Conservation (phyloP, 2,797 vertebrate species). For the Falco peregrinus region DNA sequence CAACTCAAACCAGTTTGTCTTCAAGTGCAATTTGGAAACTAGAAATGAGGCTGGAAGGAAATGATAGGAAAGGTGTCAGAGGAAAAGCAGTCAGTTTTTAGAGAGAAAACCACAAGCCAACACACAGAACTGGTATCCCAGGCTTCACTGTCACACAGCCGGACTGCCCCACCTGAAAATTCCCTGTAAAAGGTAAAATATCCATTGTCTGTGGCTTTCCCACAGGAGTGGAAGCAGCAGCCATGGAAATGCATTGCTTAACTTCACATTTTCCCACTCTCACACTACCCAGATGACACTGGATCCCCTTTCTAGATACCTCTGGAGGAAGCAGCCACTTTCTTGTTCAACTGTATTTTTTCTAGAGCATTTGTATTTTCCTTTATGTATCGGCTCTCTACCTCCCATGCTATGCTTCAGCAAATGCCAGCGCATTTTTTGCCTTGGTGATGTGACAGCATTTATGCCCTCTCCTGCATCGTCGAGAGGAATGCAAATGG, state of each 20-base stretch:
- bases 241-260: background rate
- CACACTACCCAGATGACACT: fast-evolving
- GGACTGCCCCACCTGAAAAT: background rate
- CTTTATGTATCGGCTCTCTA: background rate
- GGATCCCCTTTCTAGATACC: background rate
- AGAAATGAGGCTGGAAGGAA: background rate
- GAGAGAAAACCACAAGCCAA: background rate
- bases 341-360: background rate
- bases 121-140: background rate
- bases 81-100: background rate
- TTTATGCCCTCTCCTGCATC: background rate
- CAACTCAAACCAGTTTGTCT: background rate
- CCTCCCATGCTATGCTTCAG: background rate
- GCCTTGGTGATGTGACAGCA: background rate
- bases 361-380: background rate
- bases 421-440: background rate
- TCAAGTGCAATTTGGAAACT: background rate
- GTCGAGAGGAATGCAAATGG: background rate
- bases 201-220: background rate
- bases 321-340: background rate
- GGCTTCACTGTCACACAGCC: background rate
- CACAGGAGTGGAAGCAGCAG: background rate
- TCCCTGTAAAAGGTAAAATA: background rate
- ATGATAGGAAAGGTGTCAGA: background rate
- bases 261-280: background rate